Evolutionary conservation across 2,113 vertebrate genomes (phyloP), one percentile per base, ranked within the genome.

Genomic region (Pachyramphus minor): DNA sequence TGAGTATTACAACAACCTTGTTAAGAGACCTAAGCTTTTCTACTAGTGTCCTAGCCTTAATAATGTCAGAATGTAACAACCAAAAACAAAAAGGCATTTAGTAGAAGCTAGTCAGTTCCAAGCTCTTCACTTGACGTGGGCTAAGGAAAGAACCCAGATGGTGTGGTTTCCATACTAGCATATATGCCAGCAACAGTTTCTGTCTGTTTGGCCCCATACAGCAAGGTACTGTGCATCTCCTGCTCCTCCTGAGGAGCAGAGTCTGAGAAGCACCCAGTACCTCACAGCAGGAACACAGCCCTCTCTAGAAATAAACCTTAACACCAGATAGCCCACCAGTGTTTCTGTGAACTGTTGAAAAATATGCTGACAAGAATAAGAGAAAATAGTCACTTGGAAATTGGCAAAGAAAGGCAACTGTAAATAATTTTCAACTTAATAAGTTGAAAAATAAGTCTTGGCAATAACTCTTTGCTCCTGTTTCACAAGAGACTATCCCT

Each of bases 401-500:
- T 68, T 89, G 66, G 89, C 80, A 95, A 66, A 84, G 56, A 84
- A 90, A 94, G 89, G 31, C 20, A 60, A 84, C 31, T 81, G 79
- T 81, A 94, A 95, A 94, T 94, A 28, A 78, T 68, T 96, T 92
- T 84, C 85, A 89, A 92, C n/a, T 81, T 28, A 52, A 28, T 52
- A 52, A 28, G 25, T 28, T 52, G 50, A 52, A 52, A 52, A 52
- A 16, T 52, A 52, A 27, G 25, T 52, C 50, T 52, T 52, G 25
- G 76, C 56, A 89, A 2, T 81, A 84, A 96, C 60, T n/a, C 76
- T 88, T 89, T 86, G 60, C 52, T 96, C 64, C 85, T 88, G 42
- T 87, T 96, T 90, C 90, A 89, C 2, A 2, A 80, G 56, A 88
- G n/a, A 86, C 47, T 55, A 83, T 59, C 55, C 30, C 55, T 77